Percentiles rank a stretch among this genome's conserved stretches.
phyloP scores from a whole-genome alignment of 2,113 vertebrate genomes.

The Cettia cetti region DNA sequence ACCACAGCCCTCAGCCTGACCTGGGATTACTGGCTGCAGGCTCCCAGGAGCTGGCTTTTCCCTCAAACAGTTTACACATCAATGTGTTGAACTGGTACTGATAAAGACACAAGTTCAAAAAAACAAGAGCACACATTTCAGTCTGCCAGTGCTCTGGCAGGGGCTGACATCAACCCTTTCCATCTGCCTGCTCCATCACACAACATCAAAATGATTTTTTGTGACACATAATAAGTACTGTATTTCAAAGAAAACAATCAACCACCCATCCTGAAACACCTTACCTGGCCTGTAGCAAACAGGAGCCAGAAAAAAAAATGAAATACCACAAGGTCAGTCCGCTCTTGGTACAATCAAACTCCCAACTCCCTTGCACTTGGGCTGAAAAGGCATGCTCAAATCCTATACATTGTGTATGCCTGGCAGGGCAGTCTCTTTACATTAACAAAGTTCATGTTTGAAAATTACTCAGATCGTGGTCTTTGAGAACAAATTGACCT shows the following conservation, averaged over 20 bases:
- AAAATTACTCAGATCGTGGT: background rate
- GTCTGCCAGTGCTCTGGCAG: background rate
- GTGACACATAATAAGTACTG: background rate
- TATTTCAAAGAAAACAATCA: background rate
- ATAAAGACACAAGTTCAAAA: background rate
- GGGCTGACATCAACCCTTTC: background rate
- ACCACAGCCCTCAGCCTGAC: background rate
- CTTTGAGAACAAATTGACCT: background rate
- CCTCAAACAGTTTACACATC: background rate
- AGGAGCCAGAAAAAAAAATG: fast-evolving
- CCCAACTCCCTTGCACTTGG: background rate
- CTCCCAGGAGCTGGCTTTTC: background rate
- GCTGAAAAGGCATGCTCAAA: background rate
- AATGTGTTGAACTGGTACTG: background rate
- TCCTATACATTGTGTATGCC: too few relatives aligned
- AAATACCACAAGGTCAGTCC: background rate
- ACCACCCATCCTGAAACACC: background rate
- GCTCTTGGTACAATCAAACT: background rate
- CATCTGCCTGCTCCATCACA: background rate
- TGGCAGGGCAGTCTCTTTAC: background rate
- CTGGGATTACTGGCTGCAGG: background rate
- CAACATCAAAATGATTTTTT: background rate
- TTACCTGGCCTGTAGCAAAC: background rate
- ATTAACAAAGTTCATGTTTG: background rate
- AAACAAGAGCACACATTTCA: background rate